phyloP scores from a whole-genome alignment of 1,140 invertebrate genomes.

The Eumaeus atala region DNA sequence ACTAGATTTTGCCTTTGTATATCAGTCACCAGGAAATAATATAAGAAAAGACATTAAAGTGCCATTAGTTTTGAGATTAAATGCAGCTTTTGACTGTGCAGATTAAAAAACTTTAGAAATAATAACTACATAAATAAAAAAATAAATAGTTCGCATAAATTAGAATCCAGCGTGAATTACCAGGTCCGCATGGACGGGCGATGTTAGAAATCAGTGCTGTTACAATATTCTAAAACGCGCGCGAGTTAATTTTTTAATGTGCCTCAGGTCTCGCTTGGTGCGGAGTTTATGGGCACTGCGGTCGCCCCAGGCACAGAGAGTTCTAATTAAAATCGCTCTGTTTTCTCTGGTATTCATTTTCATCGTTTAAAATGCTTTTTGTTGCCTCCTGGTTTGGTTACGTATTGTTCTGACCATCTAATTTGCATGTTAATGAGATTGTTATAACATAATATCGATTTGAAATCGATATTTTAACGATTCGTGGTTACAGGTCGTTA shows the following conservation, averaged over 20 bases:
- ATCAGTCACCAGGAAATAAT: too few species aligned
- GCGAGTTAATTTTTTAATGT: slow-evolving; percentile 51
- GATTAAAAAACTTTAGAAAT: too few species aligned
- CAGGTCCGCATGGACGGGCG: slow-evolving; percentile 29
- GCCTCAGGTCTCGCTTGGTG: slow-evolving; percentile 31
- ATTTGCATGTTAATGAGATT: slow-evolving; percentile 70
- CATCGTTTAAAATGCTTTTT: slow-evolving; percentile 66
- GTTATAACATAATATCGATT: slow-evolving; percentile 38
- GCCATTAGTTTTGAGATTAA: too few species aligned
- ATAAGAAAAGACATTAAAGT: too few species aligned
- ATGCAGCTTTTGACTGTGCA: too few species aligned
- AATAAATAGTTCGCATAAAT: too few species aligned
- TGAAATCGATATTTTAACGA: slow-evolving; percentile 31
- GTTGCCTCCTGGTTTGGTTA: slow-evolving; percentile 48
- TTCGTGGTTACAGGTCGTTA: not conserved
- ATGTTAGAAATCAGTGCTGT: slow-evolving; percentile 34
- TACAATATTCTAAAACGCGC: slow-evolving; percentile 44
- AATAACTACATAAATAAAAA: too few species aligned
- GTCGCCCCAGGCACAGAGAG: slow-evolving; percentile 49
- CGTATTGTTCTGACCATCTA: slow-evolving; percentile 62
- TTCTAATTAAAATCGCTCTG: slow-evolving; percentile 69
- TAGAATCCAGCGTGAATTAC: slow-evolving; percentile 35
- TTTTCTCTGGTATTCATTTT: slow-evolving; percentile 63
- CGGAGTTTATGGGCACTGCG: slow-evolving; percentile 41
- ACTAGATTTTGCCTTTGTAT: too few species aligned